These are phyloP conservation scores for Anhinga anhinga DNA, from an alignment of 2,113 vertebrate species.

Conservation along the genomic window DNA sequence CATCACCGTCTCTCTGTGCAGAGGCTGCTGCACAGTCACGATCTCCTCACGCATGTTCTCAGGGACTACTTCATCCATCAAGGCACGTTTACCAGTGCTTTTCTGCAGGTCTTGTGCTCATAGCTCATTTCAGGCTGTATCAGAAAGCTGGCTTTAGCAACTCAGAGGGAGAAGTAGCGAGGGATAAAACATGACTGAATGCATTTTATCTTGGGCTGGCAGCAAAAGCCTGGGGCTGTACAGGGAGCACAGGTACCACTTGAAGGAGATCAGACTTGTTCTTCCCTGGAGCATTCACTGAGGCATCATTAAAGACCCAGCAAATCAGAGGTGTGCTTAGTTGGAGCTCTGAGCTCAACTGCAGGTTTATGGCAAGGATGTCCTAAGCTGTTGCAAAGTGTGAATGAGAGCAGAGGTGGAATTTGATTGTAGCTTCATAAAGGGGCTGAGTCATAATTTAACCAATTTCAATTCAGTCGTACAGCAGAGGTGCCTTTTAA, in stretches of 20 bases:
- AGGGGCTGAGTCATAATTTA: background rate
- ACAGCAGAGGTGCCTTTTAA: background rate
- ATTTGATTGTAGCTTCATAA: background rate
- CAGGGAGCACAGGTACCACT: background rate
- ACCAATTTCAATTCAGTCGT: background rate
- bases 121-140: background rate
- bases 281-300: background rate
- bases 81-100: background rate
- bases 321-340: background rate
- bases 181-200: background rate
- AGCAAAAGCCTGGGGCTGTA: background rate
- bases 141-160: background rate
- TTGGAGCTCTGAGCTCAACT: background rate
- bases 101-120: background rate
- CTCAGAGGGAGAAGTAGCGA: background rate
- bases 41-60: rapidly evolving
- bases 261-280: background rate
- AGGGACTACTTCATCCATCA: rapidly evolving
- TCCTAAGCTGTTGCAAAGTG: background rate
- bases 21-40: background rate
- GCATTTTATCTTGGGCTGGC: background rate
- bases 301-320: background rate
- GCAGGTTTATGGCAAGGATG: background rate
- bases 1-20: background rate
- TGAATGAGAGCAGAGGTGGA: background rate